Evolutionary conservation across 2,797 vertebrate genomes (phyloP).

Genomic region (Myioborus miniatus): DNA sequence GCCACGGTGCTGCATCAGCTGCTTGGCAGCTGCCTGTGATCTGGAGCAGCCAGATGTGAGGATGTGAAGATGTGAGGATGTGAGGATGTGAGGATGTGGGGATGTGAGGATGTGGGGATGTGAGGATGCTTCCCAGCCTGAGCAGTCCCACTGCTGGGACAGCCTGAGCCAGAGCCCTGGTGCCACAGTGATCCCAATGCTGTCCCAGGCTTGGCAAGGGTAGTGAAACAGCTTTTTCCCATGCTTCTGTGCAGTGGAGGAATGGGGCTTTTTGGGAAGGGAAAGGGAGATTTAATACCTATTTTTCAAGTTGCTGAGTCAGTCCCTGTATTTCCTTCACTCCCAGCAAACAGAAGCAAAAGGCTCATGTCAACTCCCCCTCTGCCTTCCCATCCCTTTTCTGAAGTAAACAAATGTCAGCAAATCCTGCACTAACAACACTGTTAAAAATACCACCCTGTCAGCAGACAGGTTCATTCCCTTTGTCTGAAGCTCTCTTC

Average conservation of each 20-base stretch:
- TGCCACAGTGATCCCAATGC: neutral
- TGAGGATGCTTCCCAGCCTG: neutral
- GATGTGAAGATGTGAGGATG: neutral
- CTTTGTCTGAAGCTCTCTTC: neutral
- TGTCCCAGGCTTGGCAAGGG: neutral
- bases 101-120: neutral
- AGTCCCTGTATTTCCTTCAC: neutral
- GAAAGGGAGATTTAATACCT: neutral
- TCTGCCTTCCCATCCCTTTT: neutral
- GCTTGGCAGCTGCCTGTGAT: neutral
- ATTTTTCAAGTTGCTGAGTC: neutral
- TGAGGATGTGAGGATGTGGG: neutral
- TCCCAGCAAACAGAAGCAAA: neutral
- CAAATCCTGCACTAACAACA: neutral
- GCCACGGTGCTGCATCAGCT: accelerated
- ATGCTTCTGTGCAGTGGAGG: neutral
- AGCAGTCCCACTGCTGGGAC: neutral
- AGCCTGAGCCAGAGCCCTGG: neutral
- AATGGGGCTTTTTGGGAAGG: neutral
- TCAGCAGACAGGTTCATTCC: neutral
- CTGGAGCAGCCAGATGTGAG: neutral
- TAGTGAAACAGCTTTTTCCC: neutral
- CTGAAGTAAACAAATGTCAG: slow-evolving; percentile 45
- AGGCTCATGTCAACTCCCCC: neutral
- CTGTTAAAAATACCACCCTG: slow-evolving; percentile 32